Percentiles rank a stretch among this genome's conserved stretches.
phyloP scores from a whole-genome alignment of 2,113 vertebrate genomes.

The Rhipidura dahli region DNA sequence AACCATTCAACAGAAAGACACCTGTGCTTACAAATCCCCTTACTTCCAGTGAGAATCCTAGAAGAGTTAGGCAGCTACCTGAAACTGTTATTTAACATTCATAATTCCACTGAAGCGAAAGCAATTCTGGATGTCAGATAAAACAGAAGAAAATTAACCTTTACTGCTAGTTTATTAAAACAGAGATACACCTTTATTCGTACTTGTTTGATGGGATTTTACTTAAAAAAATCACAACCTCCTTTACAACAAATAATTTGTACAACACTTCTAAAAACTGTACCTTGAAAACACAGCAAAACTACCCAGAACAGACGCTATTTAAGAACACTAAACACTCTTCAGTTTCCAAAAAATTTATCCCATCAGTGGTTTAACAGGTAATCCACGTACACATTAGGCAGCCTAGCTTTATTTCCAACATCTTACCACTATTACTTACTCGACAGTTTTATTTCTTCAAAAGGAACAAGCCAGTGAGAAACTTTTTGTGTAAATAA shows the following conservation, averaged over 20 bases:
- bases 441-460: neutral
- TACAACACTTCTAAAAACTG: neutral
- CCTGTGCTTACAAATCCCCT: neutral
- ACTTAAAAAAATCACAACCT: neutral
- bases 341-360: neutral
- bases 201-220: neutral
- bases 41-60: neutral
- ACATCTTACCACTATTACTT: neutral
- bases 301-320: neutral
- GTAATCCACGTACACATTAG: neutral
- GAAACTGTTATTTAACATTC: neutral
- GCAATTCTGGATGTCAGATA: neutral
- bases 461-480: neutral
- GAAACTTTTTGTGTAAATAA: neutral
- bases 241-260: neutral
- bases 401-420: neutral
- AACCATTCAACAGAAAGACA: neutral
- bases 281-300: neutral
- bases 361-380: neutral
- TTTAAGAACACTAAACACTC: neutral
- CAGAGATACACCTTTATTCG: neutral
- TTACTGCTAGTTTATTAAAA: neutral
- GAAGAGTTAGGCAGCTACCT: neutral
- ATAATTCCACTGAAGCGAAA: neutral
- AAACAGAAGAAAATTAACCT: neutral